phyloP scores from a whole-genome alignment of 1,140 invertebrate genomes.

The Neodiprion lecontei region DNA sequence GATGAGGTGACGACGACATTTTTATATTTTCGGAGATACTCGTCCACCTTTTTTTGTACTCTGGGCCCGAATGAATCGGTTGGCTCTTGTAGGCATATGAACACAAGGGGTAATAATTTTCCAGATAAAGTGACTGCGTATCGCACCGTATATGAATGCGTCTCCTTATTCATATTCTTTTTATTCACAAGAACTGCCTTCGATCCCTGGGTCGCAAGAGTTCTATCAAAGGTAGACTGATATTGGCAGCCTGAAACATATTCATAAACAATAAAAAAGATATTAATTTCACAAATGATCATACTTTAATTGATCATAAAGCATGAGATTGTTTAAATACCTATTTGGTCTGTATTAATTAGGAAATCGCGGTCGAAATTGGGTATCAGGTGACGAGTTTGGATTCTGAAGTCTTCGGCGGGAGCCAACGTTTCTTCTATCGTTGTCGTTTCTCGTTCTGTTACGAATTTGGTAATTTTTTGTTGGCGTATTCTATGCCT shows the following conservation, averaged over 20 bases:
- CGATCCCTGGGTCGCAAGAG: too few relatives aligned
- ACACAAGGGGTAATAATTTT: constrained; percentile 27
- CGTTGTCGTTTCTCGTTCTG: constrained; percentile 22
- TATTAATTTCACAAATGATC: too few relatives aligned
- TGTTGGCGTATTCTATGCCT: constrained; percentile 28
- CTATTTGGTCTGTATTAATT: constrained; percentile 27
- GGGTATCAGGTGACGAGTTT: constrained; percentile 13
- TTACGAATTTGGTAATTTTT: constrained; percentile 29
- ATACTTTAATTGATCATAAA: constrained; percentile 1
- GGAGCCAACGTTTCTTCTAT: constrained; percentile 25
- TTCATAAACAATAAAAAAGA: too few relatives aligned
- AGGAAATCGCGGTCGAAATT: constrained; percentile 19
- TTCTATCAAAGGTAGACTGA: too few relatives aligned
- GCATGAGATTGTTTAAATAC: constrained; percentile 16
- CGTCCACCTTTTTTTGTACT: constrained; percentile 23
- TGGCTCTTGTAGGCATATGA: constrained; percentile 27
- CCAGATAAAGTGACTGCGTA: constrained; percentile 24
- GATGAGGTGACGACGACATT: constrained; percentile 22
- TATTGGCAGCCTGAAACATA: too few relatives aligned
- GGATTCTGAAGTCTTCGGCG: constrained; percentile 23
- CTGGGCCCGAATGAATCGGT: constrained; percentile 26
- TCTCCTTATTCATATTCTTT: neutral
- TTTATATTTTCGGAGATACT: constrained; percentile 15
- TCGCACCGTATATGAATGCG: constrained; percentile 26
- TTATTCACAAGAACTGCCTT: too few relatives aligned